Conservation (phyloP, 2,888 invertebrate species). For the Molanna angustata region DNA sequence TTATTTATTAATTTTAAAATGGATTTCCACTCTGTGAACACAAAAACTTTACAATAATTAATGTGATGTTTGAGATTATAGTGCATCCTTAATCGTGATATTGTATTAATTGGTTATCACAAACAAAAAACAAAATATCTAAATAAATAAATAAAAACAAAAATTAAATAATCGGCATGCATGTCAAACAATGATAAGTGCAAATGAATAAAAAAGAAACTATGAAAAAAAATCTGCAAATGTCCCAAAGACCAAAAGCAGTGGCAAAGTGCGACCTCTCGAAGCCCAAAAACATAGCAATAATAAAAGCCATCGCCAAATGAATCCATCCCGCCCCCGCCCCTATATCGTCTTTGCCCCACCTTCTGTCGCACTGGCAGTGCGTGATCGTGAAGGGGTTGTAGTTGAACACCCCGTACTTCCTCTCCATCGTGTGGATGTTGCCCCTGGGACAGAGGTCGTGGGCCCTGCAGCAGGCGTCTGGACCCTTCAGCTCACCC, state of each 20-base stretch:
- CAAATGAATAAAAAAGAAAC: background rate
- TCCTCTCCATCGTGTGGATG: slow-evolving; percentile 60
- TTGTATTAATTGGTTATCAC: background rate
- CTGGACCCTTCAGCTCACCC: slow-evolving; percentile 52
- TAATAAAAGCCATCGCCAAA: background rate
- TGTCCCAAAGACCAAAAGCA: background rate
- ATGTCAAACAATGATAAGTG: background rate
- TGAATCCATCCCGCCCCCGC: background rate
- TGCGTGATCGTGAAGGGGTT: slow-evolving; percentile 71
- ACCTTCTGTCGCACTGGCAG: slow-evolving; percentile 77
- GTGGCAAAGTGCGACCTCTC: background rate
- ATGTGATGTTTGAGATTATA: too few species aligned
- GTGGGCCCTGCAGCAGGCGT: slow-evolving; percentile 72
- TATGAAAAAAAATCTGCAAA: slow-evolving; percentile 1
- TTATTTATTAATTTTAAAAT: too few species aligned
- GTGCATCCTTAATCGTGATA: too few species aligned
- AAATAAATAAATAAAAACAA: background rate
- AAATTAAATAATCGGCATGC: background rate
- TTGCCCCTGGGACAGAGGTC: slow-evolving; percentile 65
- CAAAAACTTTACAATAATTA: too few species aligned
- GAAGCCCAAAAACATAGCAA: too few species aligned
- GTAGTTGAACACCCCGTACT: slow-evolving; percentile 64
- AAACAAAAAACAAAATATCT: background rate
- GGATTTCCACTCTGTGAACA: too few species aligned
- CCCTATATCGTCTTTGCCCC: background rate